phyloP scores from a whole-genome alignment of 2,113 vertebrate genomes.

The Anhinga anhinga region DNA sequence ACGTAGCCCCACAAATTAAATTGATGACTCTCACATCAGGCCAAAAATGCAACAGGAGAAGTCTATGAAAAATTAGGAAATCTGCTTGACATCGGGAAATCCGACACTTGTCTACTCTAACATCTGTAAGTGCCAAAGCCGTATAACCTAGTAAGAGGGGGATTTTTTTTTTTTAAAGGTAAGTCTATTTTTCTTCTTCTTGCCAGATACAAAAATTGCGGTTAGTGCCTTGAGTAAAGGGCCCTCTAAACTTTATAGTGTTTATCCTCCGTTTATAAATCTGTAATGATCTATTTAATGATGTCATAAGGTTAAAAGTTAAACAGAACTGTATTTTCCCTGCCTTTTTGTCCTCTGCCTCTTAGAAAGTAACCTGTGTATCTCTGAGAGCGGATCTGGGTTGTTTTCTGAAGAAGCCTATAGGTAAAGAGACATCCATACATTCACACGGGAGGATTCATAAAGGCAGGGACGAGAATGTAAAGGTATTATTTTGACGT shows the following conservation, averaged over 20 bases:
- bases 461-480: background rate
- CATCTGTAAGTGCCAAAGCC: conserved; percentile 57
- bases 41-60: conserved; percentile 64
- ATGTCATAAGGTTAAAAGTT: conserved; percentile 26
- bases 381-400: background rate
- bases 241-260: background rate
- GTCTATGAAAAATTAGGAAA: conserved; percentile 60
- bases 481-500: background rate
- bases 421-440: background rate
- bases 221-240: background rate
- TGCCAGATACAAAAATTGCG: background rate
- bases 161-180: background rate
- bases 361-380: background rate
- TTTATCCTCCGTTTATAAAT: conserved; percentile 15
- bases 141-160: background rate
- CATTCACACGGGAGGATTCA: background rate
- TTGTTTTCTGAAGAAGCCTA: background rate
- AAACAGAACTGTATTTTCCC: background rate
- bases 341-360: background rate
- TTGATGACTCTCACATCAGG: background rate
- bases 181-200: conserved; percentile 34
- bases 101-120: conserved; percentile 62
- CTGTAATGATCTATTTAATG: background rate
- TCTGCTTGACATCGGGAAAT: conserved; percentile 67
- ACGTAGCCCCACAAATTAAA: background rate